A percentile compares a stretch with the other conserved stretches of the same genome.
These are phyloP conservation scores for Protonibea diacanthus DNA, from an alignment of 2,797 vertebrate species.

Conservation along the genomic window DNA sequence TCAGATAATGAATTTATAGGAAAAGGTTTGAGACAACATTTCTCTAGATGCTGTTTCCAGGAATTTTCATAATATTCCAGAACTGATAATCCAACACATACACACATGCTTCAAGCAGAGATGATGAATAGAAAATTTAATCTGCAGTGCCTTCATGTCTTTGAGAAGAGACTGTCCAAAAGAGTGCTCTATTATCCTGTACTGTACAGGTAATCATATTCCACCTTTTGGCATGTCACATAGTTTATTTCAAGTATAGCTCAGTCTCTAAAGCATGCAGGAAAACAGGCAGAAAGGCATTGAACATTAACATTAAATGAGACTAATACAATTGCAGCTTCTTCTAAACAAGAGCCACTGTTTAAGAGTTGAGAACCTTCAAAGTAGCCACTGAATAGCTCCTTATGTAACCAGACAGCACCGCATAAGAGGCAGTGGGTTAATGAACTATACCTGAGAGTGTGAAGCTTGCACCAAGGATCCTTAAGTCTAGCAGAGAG, in stretches of 20 bases:
- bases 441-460: constrained; percentile 1
- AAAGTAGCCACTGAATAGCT: neutral
- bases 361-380: no score
- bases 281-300: no score
- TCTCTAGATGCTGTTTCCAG: no score
- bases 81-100: no score
- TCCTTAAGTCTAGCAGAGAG: neutral
- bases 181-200: no score
- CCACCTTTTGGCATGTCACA: neutral
- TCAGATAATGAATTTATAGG: no score
- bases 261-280: neutral
- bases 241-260: neutral
- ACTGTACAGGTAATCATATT: no score
- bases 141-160: neutral
- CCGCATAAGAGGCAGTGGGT: neutral
- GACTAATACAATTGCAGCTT: neutral
- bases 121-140: no score
- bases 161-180: neutral
- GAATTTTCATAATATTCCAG: no score
- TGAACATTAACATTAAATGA: neutral
- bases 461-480: constrained; percentile 12
- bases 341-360: neutral
- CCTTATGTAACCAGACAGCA: neutral
- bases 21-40: no score
- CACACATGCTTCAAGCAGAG: no score